Evolutionary conservation across 1,140 invertebrate genomes (phyloP), one percentile per base, ranked within the genome.

Genomic region (Drosophila erecta): DNA sequence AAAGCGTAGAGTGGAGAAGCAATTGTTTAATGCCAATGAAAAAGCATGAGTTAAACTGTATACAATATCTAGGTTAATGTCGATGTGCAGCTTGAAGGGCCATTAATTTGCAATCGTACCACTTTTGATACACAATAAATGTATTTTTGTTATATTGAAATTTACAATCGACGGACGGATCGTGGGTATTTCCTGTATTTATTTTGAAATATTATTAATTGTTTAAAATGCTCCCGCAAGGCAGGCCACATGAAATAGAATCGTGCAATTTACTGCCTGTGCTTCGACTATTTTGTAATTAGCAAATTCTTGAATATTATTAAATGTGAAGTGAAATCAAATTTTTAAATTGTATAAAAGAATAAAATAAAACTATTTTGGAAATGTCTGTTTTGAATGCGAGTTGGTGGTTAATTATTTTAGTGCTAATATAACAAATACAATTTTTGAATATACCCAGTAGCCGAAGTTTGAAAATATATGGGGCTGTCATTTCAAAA

Each of bases 251-350:
- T 66, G 33, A 66, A 47, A 75, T 38, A 14, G 43, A 57, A 76
- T 62, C 33, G 30, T 66, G 81, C 67, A 80, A 69, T 74, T 66
- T 49, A 54, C 58, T 70, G 61, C 58, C 62, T 76, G 77, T 62
- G 74, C 76, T 83, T 79, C 61, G 53, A 64, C 76, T 78, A 73
- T 35, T 73, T 44, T 56, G 61, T 66, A 78, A 79, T 78, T 89
- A 89, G 84, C 71, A 37, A 89, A 89, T 70, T 84, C 66, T 77
- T 90, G 76, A 87, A 81, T 78, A 81, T 59, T 62, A 70, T 64
- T 72, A 74, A 76, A 60, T 79, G 65, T 85, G 59, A 85, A 85
- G 58, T 76, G 60, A 38, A 84, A 89, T 64, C 66, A 81, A 56
- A 70, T 76, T 73, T 76, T 56, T 54, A 57, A 74, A 66, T 76